These are phyloP conservation scores for Acromyrmex echinatior DNA, from an alignment of 1,140 invertebrate genomes.

Conservation along the genomic window DNA sequence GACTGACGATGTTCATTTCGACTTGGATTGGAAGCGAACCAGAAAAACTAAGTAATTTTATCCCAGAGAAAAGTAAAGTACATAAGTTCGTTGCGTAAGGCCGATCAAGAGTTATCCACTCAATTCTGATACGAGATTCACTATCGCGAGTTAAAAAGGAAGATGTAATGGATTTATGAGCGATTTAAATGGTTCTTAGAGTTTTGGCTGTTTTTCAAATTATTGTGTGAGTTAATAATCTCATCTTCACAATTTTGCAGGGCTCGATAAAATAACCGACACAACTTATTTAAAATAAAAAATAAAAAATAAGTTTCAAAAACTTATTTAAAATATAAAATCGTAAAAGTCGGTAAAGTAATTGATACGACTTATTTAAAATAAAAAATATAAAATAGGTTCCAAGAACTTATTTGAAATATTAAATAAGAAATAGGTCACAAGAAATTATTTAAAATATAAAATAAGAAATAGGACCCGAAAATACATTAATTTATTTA, in stretches of 20 bases:
- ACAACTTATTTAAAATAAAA: too few species aligned
- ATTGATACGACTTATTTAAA: too few species aligned
- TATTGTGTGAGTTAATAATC: background rate
- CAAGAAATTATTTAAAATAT: too few species aligned
- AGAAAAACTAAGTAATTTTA: slow-evolving; percentile 90
- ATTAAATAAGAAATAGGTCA: too few species aligned
- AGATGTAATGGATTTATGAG: slow-evolving; percentile 33
- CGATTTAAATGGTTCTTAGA: background rate
- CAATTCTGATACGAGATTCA: slow-evolving; percentile 91
- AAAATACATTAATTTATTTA: too few species aligned
- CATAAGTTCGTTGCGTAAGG: slow-evolving; percentile 91
- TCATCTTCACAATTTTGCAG: background rate
- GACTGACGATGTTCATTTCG: slow-evolving; percentile 89
- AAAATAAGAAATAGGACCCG: too few species aligned
- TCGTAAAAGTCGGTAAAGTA: too few species aligned
- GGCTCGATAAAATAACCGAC: too few species aligned
- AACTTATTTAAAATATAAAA: too few species aligned
- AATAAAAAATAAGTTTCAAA: too few species aligned
- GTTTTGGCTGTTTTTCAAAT: background rate
- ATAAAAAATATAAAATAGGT: too few species aligned
- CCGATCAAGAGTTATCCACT: slow-evolving; percentile 91
- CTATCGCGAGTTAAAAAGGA: slow-evolving; percentile 87
- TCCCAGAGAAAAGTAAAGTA: slow-evolving; percentile 89
- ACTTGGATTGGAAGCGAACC: slow-evolving; percentile 91
- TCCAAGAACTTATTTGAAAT: too few species aligned